These are phyloP conservation scores for Aromia moschata DNA, from an alignment of 2,888 invertebrate genomes.

Conservation along the genomic window DNA sequence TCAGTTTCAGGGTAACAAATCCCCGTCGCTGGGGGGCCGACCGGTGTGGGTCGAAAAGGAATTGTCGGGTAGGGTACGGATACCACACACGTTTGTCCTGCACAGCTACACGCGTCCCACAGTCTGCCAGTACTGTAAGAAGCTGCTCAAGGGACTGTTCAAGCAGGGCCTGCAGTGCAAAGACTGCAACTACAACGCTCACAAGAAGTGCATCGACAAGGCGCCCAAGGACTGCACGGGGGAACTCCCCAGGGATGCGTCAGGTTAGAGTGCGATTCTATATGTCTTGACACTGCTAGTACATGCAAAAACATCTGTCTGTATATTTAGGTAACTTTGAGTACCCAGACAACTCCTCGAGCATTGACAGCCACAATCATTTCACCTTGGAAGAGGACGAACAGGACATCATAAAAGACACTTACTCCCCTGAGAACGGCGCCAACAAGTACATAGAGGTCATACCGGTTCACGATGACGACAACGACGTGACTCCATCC, in stretches of 20 bases:
- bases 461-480: constrained; percentile 62
- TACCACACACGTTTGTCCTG: constrained; percentile 96
- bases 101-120: constrained; percentile 98
- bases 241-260: constrained; percentile 71
- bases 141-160: constrained; percentile 92
- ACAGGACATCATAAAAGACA: constrained; percentile 59
- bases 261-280: constrained; percentile 49
- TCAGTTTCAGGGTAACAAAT: constrained; percentile 65
- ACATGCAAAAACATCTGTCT: background rate
- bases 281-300: background rate
- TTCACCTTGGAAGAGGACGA: constrained; percentile 67
- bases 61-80: constrained; percentile 71
- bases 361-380: constrained; percentile 65
- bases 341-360: constrained; percentile 67
- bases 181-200: constrained; percentile 96
- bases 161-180: constrained; percentile 97
- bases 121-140: constrained; percentile 95
- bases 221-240: constrained; percentile 91
- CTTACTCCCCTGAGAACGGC: constrained; percentile 52
- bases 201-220: constrained; percentile 91
- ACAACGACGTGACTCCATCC: constrained; percentile 61
- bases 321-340: constrained; percentile 61
- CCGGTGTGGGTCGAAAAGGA: constrained; percentile 78
- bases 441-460: constrained; percentile 59
- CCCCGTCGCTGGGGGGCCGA: constrained; percentile 75